These are phyloP conservation scores for Hoplodrina ambigua DNA, from an alignment of 2,888 invertebrate genomes.

Conservation along the genomic window DNA sequence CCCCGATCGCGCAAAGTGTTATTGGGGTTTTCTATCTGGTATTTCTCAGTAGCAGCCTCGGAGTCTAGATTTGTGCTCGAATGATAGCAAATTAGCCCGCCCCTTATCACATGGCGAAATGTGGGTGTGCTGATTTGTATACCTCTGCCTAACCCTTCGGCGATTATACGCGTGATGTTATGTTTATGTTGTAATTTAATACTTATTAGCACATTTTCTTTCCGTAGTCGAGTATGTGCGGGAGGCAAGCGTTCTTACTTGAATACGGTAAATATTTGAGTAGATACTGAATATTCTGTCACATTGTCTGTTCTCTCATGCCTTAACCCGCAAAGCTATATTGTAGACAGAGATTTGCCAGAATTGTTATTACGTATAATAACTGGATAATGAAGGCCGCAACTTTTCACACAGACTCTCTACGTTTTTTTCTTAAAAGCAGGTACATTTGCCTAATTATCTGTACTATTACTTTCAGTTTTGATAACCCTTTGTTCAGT, in stretches of 20 bases:
- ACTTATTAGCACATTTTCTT: no score
- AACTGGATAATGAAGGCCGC: constrained; percentile 48
- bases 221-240: not conserved
- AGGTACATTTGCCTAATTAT: constrained; percentile 28
- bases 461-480: not conserved
- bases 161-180: no score
- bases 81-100: no score
- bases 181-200: no score
- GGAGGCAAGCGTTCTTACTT: not conserved
- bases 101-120: no score
- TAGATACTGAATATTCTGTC: not conserved
- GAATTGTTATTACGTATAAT: constrained; percentile 63
- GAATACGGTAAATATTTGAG: not conserved
- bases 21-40: no score
- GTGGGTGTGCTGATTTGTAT: no score
- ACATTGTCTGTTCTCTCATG: constrained; percentile 13
- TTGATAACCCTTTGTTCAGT: not conserved
- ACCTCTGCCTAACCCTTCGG: no score
- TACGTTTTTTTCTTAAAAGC: constrained; percentile 41
- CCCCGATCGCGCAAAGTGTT: no score
- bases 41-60: no score
- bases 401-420: constrained; percentile 47
- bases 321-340: constrained; percentile 27
- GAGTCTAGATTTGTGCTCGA: no score
- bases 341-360: constrained; percentile 45